A percentile compares a stretch with the other conserved stretches of the same genome.
Conservation (phyloP, 2,113 vertebrate species). For the Anolis sagrei region DNA sequence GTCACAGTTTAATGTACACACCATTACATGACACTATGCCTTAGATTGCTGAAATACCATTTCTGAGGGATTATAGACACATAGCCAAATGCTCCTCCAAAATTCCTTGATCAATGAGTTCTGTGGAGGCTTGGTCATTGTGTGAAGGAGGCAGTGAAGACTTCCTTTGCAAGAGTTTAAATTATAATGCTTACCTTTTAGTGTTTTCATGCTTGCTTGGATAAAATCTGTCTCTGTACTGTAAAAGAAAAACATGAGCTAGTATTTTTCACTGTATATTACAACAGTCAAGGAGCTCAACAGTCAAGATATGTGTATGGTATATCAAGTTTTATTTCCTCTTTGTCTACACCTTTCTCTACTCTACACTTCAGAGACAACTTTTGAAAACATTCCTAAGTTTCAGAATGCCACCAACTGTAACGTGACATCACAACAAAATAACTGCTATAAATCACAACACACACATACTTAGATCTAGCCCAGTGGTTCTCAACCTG, state of each 20-base stretch:
- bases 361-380: background rate
- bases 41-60: too few species aligned
- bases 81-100: too few species aligned
- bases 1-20: too few species aligned
- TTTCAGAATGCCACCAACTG: background rate
- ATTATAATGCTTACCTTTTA: conserved; percentile 69
- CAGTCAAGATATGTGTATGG: background rate
- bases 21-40: too few species aligned
- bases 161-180: background rate
- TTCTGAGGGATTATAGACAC: too few species aligned
- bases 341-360: background rate
- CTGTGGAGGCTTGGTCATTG: too few species aligned
- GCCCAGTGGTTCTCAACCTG: too few species aligned
- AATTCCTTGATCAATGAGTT: too few species aligned
- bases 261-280: background rate
- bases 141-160: too few species aligned
- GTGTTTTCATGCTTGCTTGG: conserved; percentile 49
- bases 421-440: background rate
- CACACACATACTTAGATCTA: background rate
- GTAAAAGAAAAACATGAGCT: conserved; percentile 46
- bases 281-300: background rate
- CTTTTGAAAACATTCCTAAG: background rate
- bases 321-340: background rate
- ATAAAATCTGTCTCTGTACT: conserved; percentile 54
- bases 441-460: background rate